A percentile compares a stretch with the other conserved stretches of the same genome.
These are phyloP conservation scores for Limnephilus auricula DNA, from an alignment of 2,888 invertebrate species.

Conservation along the genomic window DNA sequence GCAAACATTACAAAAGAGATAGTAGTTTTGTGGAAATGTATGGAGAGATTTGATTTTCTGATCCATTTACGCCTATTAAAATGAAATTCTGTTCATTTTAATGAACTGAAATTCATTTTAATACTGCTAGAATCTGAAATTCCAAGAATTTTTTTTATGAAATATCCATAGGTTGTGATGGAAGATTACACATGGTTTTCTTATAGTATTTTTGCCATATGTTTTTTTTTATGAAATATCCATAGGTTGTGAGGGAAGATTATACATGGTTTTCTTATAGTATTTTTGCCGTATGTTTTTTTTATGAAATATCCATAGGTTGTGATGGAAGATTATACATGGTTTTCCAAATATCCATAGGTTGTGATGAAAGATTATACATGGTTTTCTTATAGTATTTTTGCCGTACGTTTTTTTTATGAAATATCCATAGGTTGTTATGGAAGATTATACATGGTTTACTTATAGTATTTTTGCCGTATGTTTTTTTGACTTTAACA, in stretches of 20 bases:
- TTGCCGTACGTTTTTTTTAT: not conserved
- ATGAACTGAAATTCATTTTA: not conserved
- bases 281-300: not conserved
- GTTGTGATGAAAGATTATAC: not conserved
- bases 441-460: no score
- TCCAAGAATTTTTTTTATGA: not conserved
- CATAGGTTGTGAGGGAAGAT: not conserved
- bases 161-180: no score
- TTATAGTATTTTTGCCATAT: no score
- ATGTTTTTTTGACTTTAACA: no score
- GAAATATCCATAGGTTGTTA: no score
- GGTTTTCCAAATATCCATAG: not conserved
- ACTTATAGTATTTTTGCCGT: no score
- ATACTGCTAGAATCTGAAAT: constrained; percentile 31
- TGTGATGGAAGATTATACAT: no score
- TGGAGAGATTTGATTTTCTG: not conserved
- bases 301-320: no score
- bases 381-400: no score
- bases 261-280: not conserved
- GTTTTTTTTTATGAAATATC: not conserved
- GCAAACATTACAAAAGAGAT: no score
- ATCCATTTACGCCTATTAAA: constrained; percentile 28
- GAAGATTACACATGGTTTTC: no score
- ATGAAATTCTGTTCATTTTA: constrained; percentile 7
- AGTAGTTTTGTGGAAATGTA: constrained; percentile 10